Evolutionary conservation across 2,797 vertebrate species (phyloP).

Genomic region (Oreortyx pictus): DNA sequence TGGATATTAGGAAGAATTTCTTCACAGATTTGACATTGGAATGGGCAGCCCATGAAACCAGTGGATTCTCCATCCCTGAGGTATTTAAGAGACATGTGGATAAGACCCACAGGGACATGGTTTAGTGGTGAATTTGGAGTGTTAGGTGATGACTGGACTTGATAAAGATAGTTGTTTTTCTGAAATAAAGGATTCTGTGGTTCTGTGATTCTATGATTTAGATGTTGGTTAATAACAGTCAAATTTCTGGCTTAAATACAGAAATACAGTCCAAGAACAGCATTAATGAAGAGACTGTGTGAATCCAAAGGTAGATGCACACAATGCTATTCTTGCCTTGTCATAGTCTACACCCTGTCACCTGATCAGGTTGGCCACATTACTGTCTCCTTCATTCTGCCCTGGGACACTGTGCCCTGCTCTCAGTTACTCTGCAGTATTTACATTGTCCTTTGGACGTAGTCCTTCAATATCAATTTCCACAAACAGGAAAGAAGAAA

Average conservation of each 20-base stretch:
- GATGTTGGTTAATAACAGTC: background rate
- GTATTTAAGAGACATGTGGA: background rate
- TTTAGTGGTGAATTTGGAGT: background rate
- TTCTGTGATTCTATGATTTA: background rate
- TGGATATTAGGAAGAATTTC: background rate
- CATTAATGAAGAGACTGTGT: accelerated
- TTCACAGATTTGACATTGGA: background rate
- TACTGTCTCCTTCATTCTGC: background rate
- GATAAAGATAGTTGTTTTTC: background rate
- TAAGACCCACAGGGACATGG: background rate
- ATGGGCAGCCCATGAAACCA: background rate
- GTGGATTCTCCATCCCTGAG: background rate
- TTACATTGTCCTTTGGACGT: background rate
- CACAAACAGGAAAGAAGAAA: background rate
- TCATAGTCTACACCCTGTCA: background rate
- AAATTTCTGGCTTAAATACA: background rate
- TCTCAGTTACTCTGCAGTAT: background rate
- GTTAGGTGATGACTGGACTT: background rate
- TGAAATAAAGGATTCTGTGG: background rate
- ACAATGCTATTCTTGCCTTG: accelerated
- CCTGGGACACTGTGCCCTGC: background rate
- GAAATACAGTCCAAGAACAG: background rate
- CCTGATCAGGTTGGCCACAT: background rate
- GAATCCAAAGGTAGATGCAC: background rate
- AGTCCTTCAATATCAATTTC: background rate